These are phyloP conservation scores for Nylanderia fulva DNA, from an alignment of 1,140 invertebrate species.

Conservation along the genomic window DNA sequence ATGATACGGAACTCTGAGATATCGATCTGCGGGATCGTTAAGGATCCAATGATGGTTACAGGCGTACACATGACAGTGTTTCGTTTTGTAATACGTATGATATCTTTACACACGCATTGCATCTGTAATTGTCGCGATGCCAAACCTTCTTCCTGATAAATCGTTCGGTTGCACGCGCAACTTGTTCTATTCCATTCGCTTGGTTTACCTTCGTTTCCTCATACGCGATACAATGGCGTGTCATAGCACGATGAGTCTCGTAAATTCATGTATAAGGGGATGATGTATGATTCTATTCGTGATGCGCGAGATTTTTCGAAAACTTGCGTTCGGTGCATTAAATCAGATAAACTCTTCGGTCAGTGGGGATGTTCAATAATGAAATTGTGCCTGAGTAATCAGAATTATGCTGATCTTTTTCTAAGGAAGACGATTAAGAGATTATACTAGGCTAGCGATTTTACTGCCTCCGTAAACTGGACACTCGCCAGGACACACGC, in stretches of 20 bases:
- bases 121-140: constrained; percentile 50
- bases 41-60: neutral
- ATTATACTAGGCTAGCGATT: constrained; percentile 36
- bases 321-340: neutral
- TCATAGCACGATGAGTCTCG: neutral
- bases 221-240: neutral
- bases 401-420: neutral
- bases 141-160: constrained; percentile 39
- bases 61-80: neutral
- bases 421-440: constrained; percentile 31
- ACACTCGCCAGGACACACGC: constrained; percentile 56
- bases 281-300: neutral
- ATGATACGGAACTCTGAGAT: neutral
- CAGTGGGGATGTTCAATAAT: constrained; percentile 16
- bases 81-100: neutral
- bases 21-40: neutral
- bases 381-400: constrained; percentile 45
- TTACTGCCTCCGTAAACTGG: constrained; percentile 13
- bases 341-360: constrained; percentile 25
- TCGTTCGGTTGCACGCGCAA: constrained; percentile 25
- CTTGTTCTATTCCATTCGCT: constrained; percentile 17
- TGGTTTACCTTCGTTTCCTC: neutral
- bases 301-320: neutral
- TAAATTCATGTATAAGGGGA: neutral
- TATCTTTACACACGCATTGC: constrained; percentile 14